These are phyloP conservation scores for Labeo catla DNA, from an alignment of 2,113 vertebrate species.

Conservation along the genomic window DNA sequence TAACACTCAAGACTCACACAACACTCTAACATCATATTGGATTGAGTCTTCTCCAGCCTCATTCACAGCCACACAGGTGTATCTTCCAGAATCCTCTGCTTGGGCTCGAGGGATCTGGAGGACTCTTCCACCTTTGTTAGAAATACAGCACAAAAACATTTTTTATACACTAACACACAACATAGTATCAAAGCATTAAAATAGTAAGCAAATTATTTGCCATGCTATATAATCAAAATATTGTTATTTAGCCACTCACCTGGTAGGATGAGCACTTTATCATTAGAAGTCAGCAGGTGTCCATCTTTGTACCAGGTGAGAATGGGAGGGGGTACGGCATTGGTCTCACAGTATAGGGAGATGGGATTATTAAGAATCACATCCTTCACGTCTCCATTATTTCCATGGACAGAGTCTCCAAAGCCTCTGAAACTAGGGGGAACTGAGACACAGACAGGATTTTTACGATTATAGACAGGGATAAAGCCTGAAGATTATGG, in stretches of 20 bases:
- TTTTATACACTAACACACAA: neutral
- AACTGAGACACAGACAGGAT: conserved; percentile 73
- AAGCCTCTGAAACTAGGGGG: conserved; percentile 88
- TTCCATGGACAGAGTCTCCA: conserved; percentile 75
- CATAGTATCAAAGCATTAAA: neutral
- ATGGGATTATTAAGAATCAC: conserved; percentile 92
- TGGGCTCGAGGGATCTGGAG: conserved; percentile 87
- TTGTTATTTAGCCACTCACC: conserved; percentile 71
- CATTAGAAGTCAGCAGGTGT: conserved; percentile 79
- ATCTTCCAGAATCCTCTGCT: conserved; percentile 86
- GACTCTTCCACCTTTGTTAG: conserved; percentile 83
- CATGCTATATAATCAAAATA: neutral
- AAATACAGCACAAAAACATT: neutral
- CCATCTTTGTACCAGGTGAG: conserved; percentile 95
- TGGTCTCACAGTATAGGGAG: conserved; percentile 92
- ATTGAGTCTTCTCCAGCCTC: conserved; percentile 96
- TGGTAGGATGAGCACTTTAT: conserved; percentile 87
- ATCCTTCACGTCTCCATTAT: conserved; percentile 77
- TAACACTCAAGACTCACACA: conserved; percentile 78
- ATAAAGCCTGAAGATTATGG: neutral
- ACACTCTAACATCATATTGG: conserved; percentile 86
- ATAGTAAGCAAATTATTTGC: neutral
- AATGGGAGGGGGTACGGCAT: conserved; percentile 89
- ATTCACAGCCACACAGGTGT: conserved; percentile 89
- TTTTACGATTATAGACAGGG: neutral